Evolutionary conservation across 2,113 vertebrate genomes (phyloP).

Genomic region (Sinocyclocheilus anshuiensis): DNA sequence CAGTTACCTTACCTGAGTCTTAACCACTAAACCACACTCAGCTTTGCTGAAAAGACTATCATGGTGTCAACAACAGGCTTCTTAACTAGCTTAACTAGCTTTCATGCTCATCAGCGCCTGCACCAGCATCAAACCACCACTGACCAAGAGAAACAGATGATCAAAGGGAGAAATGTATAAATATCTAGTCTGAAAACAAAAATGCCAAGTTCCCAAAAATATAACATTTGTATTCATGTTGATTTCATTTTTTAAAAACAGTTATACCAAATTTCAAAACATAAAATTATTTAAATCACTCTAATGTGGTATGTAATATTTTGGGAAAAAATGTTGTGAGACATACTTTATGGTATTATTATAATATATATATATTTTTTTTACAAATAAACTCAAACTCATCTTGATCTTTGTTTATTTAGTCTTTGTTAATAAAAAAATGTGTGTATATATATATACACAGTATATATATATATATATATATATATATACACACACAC

Average conservation of each 20-base stretch:
- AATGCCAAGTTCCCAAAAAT: not conserved
- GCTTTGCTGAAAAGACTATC: not conserved
- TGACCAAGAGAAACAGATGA: not conserved
- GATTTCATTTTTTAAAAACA: no score
- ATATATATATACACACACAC: no score
- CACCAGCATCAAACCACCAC: no score
- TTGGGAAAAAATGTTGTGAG: no score
- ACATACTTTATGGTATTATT: no score
- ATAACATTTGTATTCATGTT: not conserved
- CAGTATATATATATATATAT: no score
- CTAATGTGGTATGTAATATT: no score
- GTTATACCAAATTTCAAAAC: not conserved
- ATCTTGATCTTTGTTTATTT: no score
- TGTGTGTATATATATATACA: no score
- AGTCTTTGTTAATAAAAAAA: no score
- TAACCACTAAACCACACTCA: not conserved
- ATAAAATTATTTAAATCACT: not conserved
- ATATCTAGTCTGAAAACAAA: not conserved
- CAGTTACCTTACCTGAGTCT: not conserved
- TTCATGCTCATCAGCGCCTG: not conserved
- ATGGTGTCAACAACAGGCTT: not conserved
- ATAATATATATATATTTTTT: no score
- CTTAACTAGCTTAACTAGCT: not conserved
- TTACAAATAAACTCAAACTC: no score
- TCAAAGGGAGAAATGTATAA: not conserved